phyloP scores from a whole-genome alignment of 2,113 vertebrate genomes.

The Helogale parvula region DNA sequence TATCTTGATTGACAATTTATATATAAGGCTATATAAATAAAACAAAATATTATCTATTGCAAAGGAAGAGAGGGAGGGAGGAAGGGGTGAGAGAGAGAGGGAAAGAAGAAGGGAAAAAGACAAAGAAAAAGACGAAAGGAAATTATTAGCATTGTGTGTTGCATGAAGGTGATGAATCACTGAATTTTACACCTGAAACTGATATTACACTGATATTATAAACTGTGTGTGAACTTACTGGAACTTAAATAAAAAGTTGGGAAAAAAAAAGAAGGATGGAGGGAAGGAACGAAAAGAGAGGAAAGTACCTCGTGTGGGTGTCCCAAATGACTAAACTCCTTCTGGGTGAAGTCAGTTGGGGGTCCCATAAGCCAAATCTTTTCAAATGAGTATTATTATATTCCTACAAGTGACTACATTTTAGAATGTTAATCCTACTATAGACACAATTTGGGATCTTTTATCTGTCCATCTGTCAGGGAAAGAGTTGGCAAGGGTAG shows the following conservation, averaged over 20 bases:
- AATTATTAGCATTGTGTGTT: neutral
- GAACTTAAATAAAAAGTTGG: neutral
- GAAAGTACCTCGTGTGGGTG: neutral
- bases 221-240: neutral
- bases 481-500: constrained; percentile 18
- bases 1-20: constrained; percentile 24
- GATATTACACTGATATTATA: neutral
- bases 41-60: neutral
- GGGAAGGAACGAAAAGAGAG: neutral
- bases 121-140: neutral
- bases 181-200: neutral
- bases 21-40: neutral
- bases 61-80: neutral
- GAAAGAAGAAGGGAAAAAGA: neutral
- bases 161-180: neutral
- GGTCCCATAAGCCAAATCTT: neutral
- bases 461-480: constrained; percentile 22
- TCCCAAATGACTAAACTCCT: neutral
- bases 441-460: neutral
- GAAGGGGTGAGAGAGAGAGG: neutral
- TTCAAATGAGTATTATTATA: neutral
- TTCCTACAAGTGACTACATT: neutral
- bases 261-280: too few relatives aligned
- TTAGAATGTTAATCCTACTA: neutral
- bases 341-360: neutral